Evolutionary conservation across 30 jellyfish, hydroid and myxozoan species (phyloP).

Genomic region (Turritopsis rubra): DNA sequence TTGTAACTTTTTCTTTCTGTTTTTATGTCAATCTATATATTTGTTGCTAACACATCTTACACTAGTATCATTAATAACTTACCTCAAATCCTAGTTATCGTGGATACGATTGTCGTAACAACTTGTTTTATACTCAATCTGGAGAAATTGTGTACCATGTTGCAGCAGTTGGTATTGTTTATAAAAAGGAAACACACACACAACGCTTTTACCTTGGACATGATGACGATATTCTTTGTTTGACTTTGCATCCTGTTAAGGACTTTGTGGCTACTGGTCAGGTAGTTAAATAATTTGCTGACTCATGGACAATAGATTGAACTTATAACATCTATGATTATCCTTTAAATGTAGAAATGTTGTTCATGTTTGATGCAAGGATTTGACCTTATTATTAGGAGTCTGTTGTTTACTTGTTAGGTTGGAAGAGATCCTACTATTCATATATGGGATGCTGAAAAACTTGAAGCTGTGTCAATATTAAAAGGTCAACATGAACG

Average conservation of each 20-base stretch:
- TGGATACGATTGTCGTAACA: conserved; percentile 92
- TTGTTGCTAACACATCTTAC: background rate
- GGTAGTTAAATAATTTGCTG: conserved; percentile 20
- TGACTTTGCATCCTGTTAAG: conserved; percentile 83
- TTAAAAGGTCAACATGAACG: conserved; percentile 87
- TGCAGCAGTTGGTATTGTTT: conserved; percentile 90
- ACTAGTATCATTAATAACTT: no score
- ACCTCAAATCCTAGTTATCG: conserved; percentile 78
- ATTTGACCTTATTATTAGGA: background rate
- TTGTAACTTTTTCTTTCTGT: no score
- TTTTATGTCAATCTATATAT: no score
- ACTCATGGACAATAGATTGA: no score
- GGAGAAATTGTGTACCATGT: conserved; percentile 86
- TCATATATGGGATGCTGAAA: conserved; percentile 91
- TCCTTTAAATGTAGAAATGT: no score
- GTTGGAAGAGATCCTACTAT: conserved; percentile 89
- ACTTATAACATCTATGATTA: no score
- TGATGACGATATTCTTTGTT: conserved; percentile 85
- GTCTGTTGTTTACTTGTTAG: conserved; percentile 12
- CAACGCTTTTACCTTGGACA: conserved; percentile 90
- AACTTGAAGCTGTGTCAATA: conserved; percentile 66
- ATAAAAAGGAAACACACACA: conserved; percentile 58
- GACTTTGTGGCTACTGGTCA: conserved; percentile 95
- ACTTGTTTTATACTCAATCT: conserved; percentile 85
- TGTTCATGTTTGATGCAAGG: no score